Evolutionary conservation across 2,113 vertebrate genomes (phyloP).

Genomic region (Pedetes capensis): DNA sequence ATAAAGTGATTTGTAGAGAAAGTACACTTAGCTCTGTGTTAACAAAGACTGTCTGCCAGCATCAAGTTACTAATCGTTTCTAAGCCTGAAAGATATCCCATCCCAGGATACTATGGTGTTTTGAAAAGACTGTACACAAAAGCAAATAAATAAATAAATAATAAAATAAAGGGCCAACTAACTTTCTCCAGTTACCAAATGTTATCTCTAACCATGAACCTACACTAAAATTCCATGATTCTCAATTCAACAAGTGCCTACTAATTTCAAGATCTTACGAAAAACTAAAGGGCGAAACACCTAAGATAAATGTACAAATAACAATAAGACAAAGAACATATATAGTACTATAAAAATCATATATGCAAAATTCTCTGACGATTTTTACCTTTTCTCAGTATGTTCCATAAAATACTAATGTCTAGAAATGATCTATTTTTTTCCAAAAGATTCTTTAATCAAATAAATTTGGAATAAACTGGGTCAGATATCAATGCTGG

Average conservation of each 20-base stretch:
- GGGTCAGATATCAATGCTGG: neutral
- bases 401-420: neutral
- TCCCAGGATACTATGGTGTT: neutral
- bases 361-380: neutral
- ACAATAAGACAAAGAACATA: neutral
- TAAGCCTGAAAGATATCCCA: neutral
- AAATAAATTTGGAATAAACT: constrained; percentile 4
- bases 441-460: neutral
- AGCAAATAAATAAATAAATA: too few species aligned
- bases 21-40: neutral
- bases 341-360: neutral
- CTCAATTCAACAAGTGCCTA: neutral
- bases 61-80: neutral
- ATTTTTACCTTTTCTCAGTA: neutral
- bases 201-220: neutral
- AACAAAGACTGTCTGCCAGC: neutral
- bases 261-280: neutral
- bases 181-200: neutral
- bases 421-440: neutral
- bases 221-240: neutral
- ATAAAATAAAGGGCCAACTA: too few species aligned
- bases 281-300: neutral
- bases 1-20: constrained; percentile 46
- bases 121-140: neutral
- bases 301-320: constrained; percentile 8